Base-by-base conservation (phyloP, 2,888 invertebrate species). In the Blomia tropicalis region DNA sequence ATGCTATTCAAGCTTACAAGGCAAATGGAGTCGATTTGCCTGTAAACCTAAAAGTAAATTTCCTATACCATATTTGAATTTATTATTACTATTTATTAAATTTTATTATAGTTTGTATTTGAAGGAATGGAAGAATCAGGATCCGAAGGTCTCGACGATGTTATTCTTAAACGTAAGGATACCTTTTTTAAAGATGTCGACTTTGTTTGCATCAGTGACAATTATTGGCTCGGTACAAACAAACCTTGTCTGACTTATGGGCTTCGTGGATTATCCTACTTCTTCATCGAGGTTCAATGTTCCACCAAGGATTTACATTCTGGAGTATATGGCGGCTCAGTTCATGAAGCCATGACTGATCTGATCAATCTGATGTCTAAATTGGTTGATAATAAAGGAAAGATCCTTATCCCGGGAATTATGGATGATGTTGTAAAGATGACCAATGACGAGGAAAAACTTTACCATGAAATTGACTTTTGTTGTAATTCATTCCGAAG, bases 71-170 rank as follows among this genome's bases (percentile, higher is more conserved):
- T 29, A 31, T 56, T 23, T 17, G 2, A 59, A 61, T 43, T 56
- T 60, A 19, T 7, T 4, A 36, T 30, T 19, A n/a, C n/a, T n/a
- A n/a, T n/a, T n/a, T n/a, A n/a, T n/a, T n/a, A n/a, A 7, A 31
- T 66, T 64, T 44, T 47, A 51, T 68, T 72, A 44, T 70, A 83
- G 80, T 95, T 96, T 75, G 81, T 89, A 14, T 86, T 96, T 73
- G 96, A 96, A 78, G 92, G 91, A 62, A 98, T 98, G 96, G 96
- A 96, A 75, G 96, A 98, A 74, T 86, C 85, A 65, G 95, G 95
- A 4, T 95, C 93, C 64, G 86, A 87, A 72, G 96, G 96, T n/a
- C 77, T 98, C 27, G 91, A 93, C 73, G 86, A 85, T 0, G 76
- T 93, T 5, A 78, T 98, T 0, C 76, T 77, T 68, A 73, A 78